Evolutionary conservation across 2,888 invertebrate species (phyloP).

Genomic region (Phaedon cochleariae): DNA sequence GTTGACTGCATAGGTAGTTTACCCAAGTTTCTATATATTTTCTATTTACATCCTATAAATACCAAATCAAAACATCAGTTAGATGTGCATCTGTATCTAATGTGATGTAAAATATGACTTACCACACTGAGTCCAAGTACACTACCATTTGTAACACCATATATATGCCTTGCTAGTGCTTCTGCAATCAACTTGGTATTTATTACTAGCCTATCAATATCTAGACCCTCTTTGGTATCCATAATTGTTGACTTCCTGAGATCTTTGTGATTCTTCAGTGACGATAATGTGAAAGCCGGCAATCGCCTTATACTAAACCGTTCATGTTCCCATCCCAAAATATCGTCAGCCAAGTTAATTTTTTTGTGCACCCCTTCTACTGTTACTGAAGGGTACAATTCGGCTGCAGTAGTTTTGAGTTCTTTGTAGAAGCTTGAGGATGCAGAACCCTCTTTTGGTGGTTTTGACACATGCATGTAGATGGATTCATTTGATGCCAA

Average conservation of each 20-base stretch:
- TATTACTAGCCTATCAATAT: slow-evolving; percentile 67
- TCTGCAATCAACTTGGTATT: slow-evolving; percentile 84
- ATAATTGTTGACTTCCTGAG: slow-evolving; percentile 70
- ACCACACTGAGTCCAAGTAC: slow-evolving; percentile 82
- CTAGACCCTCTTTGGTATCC: slow-evolving; percentile 68
- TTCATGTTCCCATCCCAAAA: slow-evolving; percentile 97
- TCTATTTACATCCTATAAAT: slow-evolving; percentile 76
- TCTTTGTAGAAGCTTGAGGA: slow-evolving; percentile 74
- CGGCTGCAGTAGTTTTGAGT: slow-evolving; percentile 67
- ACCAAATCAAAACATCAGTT: slow-evolving; percentile 5
- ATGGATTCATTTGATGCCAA: slow-evolving; percentile 73
- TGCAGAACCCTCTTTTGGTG: slow-evolving; percentile 85
- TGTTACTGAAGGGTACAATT: slow-evolving; percentile 61
- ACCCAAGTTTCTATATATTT: slow-evolving; percentile 80
- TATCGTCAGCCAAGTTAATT: slow-evolving; percentile 93
- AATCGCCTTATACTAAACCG: slow-evolving; percentile 91
- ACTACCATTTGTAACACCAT: slow-evolving; percentile 72
- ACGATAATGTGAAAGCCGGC: slow-evolving; percentile 91
- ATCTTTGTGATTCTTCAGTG: slow-evolving; percentile 75
- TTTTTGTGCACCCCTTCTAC: slow-evolving; percentile 89
- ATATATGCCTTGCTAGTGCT: slow-evolving; percentile 83
- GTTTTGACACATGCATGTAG: slow-evolving; percentile 95
- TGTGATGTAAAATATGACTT: slow-evolving; percentile 52
- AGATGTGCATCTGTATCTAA: too few relatives aligned
- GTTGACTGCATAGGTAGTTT: slow-evolving; percentile 74